Conservation (phyloP, 2,888 invertebrate species). For the Melieria crassipennis region DNA sequence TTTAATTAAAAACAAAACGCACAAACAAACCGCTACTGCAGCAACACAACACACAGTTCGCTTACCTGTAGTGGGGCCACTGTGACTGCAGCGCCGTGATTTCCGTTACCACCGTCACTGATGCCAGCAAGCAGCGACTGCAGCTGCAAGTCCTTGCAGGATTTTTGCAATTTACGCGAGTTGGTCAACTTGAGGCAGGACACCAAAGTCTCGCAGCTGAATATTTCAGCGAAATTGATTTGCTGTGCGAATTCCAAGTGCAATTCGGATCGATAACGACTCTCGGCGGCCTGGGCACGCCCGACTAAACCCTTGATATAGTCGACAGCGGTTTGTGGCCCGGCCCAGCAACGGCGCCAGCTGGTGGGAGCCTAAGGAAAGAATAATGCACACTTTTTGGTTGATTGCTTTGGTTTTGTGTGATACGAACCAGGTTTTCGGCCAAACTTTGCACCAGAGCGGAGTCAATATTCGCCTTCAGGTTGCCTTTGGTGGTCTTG, state of each 20-base stretch:
- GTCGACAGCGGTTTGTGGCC: conserved; percentile 59
- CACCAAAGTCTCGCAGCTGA: conserved; percentile 62
- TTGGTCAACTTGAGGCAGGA: conserved; percentile 61
- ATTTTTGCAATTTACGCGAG: conserved; percentile 53
- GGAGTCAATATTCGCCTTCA: conserved; percentile 46
- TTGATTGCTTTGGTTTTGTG: neutral
- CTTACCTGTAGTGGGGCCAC: conserved; percentile 59
- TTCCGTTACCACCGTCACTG: neutral
- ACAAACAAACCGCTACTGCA: neutral
- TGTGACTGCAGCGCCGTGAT: conserved; percentile 45
- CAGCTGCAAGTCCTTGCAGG: conserved; percentile 57
- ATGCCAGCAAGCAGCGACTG: conserved; percentile 30
- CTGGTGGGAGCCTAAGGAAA: conserved; percentile 52
- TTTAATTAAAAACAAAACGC: conserved; percentile 9
- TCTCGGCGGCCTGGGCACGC: conserved; percentile 58
- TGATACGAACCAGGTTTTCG: conserved; percentile 55
- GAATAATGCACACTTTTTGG: neutral
- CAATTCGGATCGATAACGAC: conserved; percentile 53
- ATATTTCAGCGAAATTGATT: conserved; percentile 59
- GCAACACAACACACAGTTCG: conserved; percentile 6
- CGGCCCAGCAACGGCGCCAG: conserved; percentile 63
- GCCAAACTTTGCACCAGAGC: conserved; percentile 50
- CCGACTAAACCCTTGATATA: conserved; percentile 59
- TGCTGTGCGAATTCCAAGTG: conserved; percentile 53
- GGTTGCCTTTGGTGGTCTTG: conserved; percentile 47